Base-by-base conservation (phyloP, 2,797 vertebrate species). In the Morus bassanus region DNA sequence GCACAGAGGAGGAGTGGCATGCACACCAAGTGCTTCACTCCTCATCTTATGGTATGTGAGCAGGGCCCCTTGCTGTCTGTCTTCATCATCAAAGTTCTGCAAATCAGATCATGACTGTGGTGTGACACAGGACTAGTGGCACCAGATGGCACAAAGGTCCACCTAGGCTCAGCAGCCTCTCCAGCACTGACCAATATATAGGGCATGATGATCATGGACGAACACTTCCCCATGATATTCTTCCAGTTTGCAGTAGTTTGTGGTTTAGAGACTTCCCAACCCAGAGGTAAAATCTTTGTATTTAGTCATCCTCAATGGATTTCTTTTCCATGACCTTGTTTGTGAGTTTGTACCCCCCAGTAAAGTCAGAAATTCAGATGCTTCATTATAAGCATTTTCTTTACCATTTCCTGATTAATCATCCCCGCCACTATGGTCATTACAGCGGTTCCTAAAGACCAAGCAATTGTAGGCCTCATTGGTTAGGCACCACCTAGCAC, bases 381-480 rank as follows among this genome's bases (percentile, higher is more conserved):
- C 43, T 91, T 94, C 72, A 23, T 91, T 88, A 83, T 18, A 30
- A 91, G 74, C 87, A 68, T 89, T 93, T 95, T 96, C 93, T 95
- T 89, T 96, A 79, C 89, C 91, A 96, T 95, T 96, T 94, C 86
- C 86, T 96, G 92, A 95, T 96, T 95, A 95, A 96, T 96, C 83
- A 94, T 89, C 81, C 93, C 69, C 8, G 0, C 6, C 79, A 31
- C 37, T 12, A 3, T 2, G 51, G 75, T 50, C 91, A 91, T 95
- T 96, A 67, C 68, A 43, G 86, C 0, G 1, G 92, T 22, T 93
- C 78, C 89, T 9, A n/a, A 81, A 91, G 94, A 68, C 63, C n/a
- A 18, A 70, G 90, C 50, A 54, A 15, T 11, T 30, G 73, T 13
- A 85, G 95, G 81, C 84, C 75, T 94, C 90, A 88, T 93, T 96